phyloP scores from a whole-genome alignment of 2,113 vertebrate genomes.

The Alethe diademata region DNA sequence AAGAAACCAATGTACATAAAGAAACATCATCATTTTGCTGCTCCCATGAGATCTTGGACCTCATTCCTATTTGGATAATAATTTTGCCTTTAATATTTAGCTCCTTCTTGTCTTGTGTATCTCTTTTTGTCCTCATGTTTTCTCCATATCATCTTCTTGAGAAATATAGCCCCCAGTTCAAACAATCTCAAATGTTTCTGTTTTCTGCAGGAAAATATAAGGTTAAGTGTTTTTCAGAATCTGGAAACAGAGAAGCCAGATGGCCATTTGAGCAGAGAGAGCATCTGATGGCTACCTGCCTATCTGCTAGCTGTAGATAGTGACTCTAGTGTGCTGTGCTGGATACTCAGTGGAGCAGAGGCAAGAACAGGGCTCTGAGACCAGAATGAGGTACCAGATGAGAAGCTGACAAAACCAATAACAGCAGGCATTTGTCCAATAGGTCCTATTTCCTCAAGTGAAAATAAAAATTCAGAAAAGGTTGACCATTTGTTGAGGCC shows the following conservation, averaged over 20 bases:
- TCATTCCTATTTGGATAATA: neutral
- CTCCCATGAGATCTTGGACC: neutral
- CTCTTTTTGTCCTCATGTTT: neutral
- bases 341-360: neutral
- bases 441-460: neutral
- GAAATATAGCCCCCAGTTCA: neutral
- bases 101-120: neutral
- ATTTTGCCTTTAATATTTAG: neutral
- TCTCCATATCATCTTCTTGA: neutral
- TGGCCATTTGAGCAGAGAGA: neutral
- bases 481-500: neutral
- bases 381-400: neutral
- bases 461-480: neutral
- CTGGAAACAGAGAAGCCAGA: neutral
- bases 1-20: neutral
- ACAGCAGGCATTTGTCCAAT: neutral
- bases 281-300: neutral
- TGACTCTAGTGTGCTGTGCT: neutral
- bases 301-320: neutral
- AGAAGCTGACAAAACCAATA: neutral
- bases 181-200: neutral
- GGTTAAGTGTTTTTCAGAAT: neutral
- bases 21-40: neutral
- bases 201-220: neutral
- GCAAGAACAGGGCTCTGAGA: neutral